Evolutionary conservation across 2,797 vertebrate species (phyloP).

Genomic region (Urophycis tenuis): DNA sequence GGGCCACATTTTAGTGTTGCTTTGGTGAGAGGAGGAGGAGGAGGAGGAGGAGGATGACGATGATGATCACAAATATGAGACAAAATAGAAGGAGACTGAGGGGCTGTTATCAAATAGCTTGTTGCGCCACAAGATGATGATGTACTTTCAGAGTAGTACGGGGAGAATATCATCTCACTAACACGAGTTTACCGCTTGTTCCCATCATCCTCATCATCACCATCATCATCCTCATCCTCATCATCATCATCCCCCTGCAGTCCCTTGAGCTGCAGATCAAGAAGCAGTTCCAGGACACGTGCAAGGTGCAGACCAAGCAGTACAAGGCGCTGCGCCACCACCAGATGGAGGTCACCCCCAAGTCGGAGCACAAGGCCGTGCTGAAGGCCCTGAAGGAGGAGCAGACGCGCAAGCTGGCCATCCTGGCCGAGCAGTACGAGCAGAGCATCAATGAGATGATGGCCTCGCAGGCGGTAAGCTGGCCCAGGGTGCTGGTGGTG

Average conservation of each 20-base stretch:
- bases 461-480: constrained; percentile 93
- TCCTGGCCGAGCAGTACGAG: constrained; percentile 90
- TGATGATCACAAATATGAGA: neutral
- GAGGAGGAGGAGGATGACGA: neutral
- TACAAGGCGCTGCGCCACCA: constrained; percentile 99
- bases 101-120: neutral
- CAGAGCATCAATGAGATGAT: constrained; percentile 99
- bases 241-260: constrained; percentile 56
- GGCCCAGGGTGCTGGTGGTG: neutral
- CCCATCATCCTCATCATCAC: neutral
- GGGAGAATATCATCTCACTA: neutral
- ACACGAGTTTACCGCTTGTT: neutral
- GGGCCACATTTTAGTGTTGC: too few species aligned
- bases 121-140: neutral
- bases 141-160: neutral
- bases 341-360: constrained; percentile 98
- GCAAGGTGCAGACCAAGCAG: constrained; percentile 98
- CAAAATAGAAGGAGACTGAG: neutral
- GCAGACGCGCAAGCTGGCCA: constrained; percentile 90
- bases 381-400: constrained; percentile 95
- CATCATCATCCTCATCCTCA: neutral
- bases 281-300: constrained; percentile 91
- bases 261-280: constrained; percentile 94
- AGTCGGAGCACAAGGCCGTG: constrained; percentile 97
- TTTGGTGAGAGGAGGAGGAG: neutral